Evolutionary conservation across 2,113 vertebrate genomes (phyloP).

Genomic region (Amphiprion percula): DNA sequence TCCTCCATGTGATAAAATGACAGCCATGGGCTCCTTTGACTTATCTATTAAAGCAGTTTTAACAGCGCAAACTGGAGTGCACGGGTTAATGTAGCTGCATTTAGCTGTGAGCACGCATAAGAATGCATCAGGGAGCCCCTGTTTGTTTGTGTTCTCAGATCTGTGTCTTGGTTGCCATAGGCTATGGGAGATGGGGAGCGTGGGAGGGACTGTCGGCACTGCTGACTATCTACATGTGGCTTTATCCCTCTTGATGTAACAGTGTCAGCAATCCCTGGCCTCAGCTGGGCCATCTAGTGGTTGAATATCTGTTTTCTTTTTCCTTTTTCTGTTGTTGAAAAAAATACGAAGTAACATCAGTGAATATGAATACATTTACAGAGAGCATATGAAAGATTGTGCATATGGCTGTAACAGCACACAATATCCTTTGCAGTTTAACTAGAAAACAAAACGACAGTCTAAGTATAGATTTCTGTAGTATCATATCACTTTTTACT

Average conservation of each 20-base stretch:
- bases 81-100: constrained; percentile 40
- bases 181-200: constrained; percentile 75
- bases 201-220: constrained; percentile 81
- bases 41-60: constrained; percentile 17
- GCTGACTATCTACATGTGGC: constrained; percentile 83
- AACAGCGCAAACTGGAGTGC: constrained; percentile 7
- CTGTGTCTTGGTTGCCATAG: constrained; percentile 78
- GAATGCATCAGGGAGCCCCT: constrained; percentile 72
- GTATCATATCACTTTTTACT: too few relatives aligned
- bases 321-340: not conserved
- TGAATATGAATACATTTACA: constrained; percentile 13
- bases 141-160: constrained; percentile 76
- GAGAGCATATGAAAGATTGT: not conserved
- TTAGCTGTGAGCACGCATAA: constrained; percentile 41
- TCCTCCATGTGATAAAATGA: constrained; percentile 6
- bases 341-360: not conserved
- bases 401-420: not conserved
- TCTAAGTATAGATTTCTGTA: too few relatives aligned
- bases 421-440: not conserved
- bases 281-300: constrained; percentile 79
- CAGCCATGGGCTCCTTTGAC: constrained; percentile 2
- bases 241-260: constrained; percentile 82
- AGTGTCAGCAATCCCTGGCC: constrained; percentile 74
- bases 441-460: not conserved
- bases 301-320: constrained; percentile 1